Evolutionary conservation across 2,888 invertebrate species (phyloP), one percentile per base, ranked within the genome.

Genomic region (Cosmorhoe ocellata): DNA sequence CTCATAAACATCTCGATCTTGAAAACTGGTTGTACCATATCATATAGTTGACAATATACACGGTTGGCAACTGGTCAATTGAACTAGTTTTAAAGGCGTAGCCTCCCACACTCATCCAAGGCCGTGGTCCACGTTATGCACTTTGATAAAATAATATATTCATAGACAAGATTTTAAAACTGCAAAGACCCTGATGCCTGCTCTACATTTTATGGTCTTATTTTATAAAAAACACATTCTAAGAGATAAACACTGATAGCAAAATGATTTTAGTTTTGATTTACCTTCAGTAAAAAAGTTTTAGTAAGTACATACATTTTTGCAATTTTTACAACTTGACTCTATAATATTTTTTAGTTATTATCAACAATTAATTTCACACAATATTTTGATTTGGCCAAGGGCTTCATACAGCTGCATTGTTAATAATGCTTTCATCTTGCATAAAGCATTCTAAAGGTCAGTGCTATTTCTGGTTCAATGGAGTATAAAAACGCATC

Each of bases 391-490:
- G n/a, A n/a, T n/a, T n/a, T n/a, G n/a, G n/a, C n/a, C n/a, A n/a
- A n/a, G n/a, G n/a, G n/a, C n/a, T n/a, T n/a, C n/a, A n/a, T n/a
- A n/a, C n/a, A 18, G 2, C 2, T 18, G 18, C 18, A 18, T 4
- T 18, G 18, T 18, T 18, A 18, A 18, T 18, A 18, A 18, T 18
- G 45, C 28, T 42, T 45, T n/a, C 28, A 51, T 54, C 36, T 58
- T 46, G 59, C 61, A 61, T 67, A 52, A 51, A 60, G 28, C 54
- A 38, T 66, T 37, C 44, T 51, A 61, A 69, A 75, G 77, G 76
- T 77, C 74, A 71, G 53, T 69, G 69, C 33, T 64, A 64, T 64
- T 61, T 59, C 63, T 61, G 59, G 61, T 60, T 64, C 45, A 55
- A 58, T 47, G 51, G 49, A 24, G 36, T 36, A 78, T 76, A 76